phyloP scores from a whole-genome alignment of 2,797 vertebrate genomes.

The Florisuga fusca region DNA sequence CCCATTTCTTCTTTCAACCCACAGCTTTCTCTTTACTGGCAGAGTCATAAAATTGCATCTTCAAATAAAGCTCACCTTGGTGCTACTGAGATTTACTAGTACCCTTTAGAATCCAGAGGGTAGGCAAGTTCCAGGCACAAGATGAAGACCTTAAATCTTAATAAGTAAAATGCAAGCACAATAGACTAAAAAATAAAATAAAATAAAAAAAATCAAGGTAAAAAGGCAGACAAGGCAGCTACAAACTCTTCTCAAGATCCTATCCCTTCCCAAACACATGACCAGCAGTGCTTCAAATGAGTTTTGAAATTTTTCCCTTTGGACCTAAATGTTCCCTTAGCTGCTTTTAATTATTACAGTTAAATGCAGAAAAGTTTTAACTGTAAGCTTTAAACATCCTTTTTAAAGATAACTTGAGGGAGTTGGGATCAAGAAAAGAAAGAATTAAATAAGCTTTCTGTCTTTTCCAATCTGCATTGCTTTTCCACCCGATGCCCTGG shows the following conservation, averaged over 20 bases:
- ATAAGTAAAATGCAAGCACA: background rate
- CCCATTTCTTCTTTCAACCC: background rate
- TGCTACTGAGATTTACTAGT: background rate
- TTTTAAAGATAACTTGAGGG: conserved; percentile 52
- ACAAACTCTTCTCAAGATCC: background rate
- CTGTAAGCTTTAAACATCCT: conserved; percentile 37
- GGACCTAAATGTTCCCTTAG: background rate
- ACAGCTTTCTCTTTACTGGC: background rate
- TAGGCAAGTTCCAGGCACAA: background rate
- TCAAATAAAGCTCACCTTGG: background rate
- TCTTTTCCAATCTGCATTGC: conserved; percentile 35
- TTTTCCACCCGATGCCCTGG: conserved; percentile 10
- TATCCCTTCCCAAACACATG: background rate
- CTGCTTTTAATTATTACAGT: conserved; percentile 51
- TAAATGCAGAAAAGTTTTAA: conserved; percentile 54
- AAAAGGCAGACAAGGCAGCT: background rate
- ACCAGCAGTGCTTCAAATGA: background rate
- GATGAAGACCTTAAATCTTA: background rate
- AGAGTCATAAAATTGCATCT: background rate
- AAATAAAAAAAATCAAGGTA: background rate
- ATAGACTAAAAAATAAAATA: background rate
- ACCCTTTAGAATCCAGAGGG: background rate
- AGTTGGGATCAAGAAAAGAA: conserved; percentile 49
- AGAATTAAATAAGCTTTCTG: conserved; percentile 51
- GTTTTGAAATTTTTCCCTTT: background rate